Percentiles rank a stretch among this genome's conserved stretches.
Evolutionary conservation across 2,113 vertebrate species (phyloP).

Genomic region (Canis aureus): DNA sequence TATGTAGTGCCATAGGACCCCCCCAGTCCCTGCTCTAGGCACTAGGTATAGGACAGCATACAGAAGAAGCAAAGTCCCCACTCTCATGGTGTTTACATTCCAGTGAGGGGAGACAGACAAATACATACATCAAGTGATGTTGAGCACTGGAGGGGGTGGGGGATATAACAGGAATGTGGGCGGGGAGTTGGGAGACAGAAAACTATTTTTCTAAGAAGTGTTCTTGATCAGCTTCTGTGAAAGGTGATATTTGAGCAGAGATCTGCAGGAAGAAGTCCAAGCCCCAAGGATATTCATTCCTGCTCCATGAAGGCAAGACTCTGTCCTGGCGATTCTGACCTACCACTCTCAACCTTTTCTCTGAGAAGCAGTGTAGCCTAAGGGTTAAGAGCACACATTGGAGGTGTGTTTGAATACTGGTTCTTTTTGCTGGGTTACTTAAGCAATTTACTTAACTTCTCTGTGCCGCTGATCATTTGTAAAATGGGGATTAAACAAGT

Average conservation of each 20-base stretch:
- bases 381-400: not conserved
- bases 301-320: not conserved
- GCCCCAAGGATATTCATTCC: not conserved
- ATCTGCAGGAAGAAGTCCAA: not conserved
- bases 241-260: not conserved
- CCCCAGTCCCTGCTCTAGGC: not conserved
- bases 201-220: not conserved
- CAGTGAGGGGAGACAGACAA: not conserved
- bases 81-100: not conserved
- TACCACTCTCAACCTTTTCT: not conserved
- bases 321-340: not conserved
- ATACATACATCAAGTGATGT: not conserved
- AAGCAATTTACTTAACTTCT: not conserved
- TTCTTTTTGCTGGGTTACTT: not conserved
- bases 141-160: not conserved
- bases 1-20: not conserved
- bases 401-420: conserved; percentile 6
- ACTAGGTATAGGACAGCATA: not conserved
- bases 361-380: not conserved
- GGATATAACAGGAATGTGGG: not conserved
- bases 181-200: not conserved
- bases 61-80: not conserved
- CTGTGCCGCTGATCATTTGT: not conserved
- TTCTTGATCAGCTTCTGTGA: not conserved
- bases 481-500: conserved; percentile 21